Base-by-base conservation (phyloP, 64 coral and sea anemone species). In the Platygyra sinensis region DNA sequence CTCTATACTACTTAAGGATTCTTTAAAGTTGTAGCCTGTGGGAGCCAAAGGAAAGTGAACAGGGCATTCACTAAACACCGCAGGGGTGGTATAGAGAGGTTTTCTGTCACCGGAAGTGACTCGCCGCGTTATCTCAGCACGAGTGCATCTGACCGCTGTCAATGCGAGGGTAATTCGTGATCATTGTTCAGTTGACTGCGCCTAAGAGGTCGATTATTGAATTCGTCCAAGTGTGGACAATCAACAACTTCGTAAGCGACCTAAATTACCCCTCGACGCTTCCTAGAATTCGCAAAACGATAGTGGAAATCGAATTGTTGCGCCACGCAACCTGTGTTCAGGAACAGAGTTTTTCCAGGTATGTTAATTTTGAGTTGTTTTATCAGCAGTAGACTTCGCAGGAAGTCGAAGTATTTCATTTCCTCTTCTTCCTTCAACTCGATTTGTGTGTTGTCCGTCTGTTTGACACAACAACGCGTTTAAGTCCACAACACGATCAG, bases 121-220 rank as follows among this genome's bases (percentile, higher is more conserved):
- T 50, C 13, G 49, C n/a, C 52, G 61, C 52, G 63, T 46, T 36
- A 72, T 85, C 81, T 46, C 81, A 50, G 81, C 81, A 85, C 36
- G 62, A 85, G 62, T 42, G 63, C 6, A 28, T 42, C 63, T 51
- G 17, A 71, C 22, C 62, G 81, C 63, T 85, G 81, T 85, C 81
- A 85, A 72, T 67, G 60, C 60, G 24, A 83, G 63, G 63, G 19
- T n/a, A 71, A 67, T 42, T 83, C 63, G 81, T 71, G 81, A 85
- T 72, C 81, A 85, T 85, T 85, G 81, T 85, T 72, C 38, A 50
- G 63, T 65, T 52, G 62, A 85, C 80, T 80, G 80, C 80, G 60
- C 80, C 74, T 64, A 65, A 83, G 80, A 64, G 80, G 65, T 69
- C 65, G 65, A 69, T 69, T 69, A 69, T 20, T 60, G 60, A 83